phyloP scores from a whole-genome alignment of 2,797 vertebrate species.

The Enoplosus armatus region DNA sequence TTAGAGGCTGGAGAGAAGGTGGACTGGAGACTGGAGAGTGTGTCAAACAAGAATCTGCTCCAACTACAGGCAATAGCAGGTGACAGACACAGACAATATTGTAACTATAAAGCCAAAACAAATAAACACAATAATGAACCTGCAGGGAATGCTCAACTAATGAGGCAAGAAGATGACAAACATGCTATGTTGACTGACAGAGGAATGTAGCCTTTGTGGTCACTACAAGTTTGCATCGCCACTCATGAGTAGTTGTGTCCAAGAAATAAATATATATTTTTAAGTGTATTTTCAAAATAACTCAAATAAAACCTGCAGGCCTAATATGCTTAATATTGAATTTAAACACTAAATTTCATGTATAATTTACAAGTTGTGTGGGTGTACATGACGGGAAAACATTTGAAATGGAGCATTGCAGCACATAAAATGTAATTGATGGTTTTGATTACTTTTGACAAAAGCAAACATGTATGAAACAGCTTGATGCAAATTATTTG shows the following conservation, averaged over 20 bases:
- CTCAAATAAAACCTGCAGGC: neutral
- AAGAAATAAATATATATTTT: neutral
- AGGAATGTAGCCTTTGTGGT: constrained; percentile 10
- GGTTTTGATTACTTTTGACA: constrained; percentile 28
- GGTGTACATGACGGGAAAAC: constrained; percentile 15
- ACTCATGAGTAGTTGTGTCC: neutral
- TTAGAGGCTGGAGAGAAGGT: neutral
- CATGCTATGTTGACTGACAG: neutral
- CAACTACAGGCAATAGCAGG: neutral
- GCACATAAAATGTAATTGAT: constrained; percentile 35
- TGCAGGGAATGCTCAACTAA: neutral
- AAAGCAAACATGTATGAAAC: constrained; percentile 14
- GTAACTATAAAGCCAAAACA: neutral
- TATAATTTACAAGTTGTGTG: constrained; percentile 41
- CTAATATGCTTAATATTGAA: constrained; percentile 17
- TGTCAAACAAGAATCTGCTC: neutral
- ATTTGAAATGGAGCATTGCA: constrained; percentile 23
- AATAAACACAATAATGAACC: neutral
- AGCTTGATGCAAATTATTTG: constrained; percentile 4
- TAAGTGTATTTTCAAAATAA: constrained; percentile 7
- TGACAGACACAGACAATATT: neutral
- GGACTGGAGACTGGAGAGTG: neutral
- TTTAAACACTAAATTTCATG: constrained; percentile 30
- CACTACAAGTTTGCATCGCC: neutral
- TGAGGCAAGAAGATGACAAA: neutral